phyloP scores from a whole-genome alignment of 2,888 invertebrate genomes.

The Thysanoteuthis rhombus region DNA sequence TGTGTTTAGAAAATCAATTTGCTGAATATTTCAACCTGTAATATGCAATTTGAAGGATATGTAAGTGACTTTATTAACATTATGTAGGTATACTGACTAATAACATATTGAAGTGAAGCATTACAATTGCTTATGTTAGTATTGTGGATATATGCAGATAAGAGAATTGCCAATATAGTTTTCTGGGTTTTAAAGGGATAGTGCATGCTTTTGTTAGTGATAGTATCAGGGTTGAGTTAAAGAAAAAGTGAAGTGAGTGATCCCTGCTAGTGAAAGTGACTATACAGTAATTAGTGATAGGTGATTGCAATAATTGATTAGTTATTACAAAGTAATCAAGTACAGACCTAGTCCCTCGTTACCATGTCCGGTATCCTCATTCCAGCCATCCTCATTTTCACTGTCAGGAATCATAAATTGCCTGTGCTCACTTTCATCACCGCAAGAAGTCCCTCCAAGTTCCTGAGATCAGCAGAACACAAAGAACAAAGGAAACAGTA shows the following conservation, averaged over 20 bases:
- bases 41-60: too few species aligned
- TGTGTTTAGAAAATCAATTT: too few species aligned
- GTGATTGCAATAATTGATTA: not conserved
- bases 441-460: constrained; percentile 12
- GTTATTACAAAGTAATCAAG: constrained; percentile 12
- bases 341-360: constrained; percentile 12
- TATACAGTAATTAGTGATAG: not conserved
- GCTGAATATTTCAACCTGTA: too few species aligned
- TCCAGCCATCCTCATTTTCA: constrained; percentile 12
- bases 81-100: too few species aligned
- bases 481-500: not conserved
- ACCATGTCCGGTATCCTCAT: not conserved
- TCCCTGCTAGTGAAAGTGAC: not conserved
- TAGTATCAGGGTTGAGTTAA: not conserved
- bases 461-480: not conserved
- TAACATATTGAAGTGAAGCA: too few species aligned
- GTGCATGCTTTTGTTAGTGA: not conserved
- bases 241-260: not conserved
- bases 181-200: not conserved
- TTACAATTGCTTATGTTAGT: too few species aligned
- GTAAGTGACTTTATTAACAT: too few species aligned
- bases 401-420: not conserved
- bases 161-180: too few species aligned
- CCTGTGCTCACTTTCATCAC: not conserved
- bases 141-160: too few species aligned